phyloP scores from a whole-genome alignment of 2,888 invertebrate genomes.

The Melolontha melolontha region DNA sequence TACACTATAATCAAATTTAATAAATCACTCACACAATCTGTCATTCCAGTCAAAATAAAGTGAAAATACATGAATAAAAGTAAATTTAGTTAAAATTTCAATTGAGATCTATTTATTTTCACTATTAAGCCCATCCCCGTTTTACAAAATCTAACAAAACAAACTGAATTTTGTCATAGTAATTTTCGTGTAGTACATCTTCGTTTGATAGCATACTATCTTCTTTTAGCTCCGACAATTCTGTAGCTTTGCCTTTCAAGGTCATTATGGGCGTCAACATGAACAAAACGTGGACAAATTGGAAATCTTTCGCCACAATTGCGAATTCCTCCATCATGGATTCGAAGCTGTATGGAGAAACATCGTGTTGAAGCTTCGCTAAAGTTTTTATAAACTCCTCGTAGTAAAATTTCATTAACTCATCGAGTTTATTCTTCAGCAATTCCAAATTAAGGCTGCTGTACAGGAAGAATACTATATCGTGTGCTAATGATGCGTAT shows the following conservation, averaged over 20 bases:
- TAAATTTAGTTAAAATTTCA: no score
- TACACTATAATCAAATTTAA: no score
- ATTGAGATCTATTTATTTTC: no score
- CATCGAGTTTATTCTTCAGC: slow-evolving; percentile 62
- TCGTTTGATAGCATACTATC: slow-evolving; percentile 21
- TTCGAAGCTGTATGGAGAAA: slow-evolving; percentile 60
- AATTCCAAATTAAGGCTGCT: slow-evolving; percentile 65
- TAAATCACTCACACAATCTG: no score
- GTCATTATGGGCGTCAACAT: slow-evolving; percentile 64
- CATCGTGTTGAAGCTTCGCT: slow-evolving; percentile 52
- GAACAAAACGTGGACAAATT: slow-evolving; percentile 62
- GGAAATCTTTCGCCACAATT: slow-evolving; percentile 55
- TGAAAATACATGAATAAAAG: no score
- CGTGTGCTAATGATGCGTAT: slow-evolving; percentile 66
- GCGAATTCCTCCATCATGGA: slow-evolving; percentile 62
- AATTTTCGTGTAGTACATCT: slow-evolving; percentile 29
- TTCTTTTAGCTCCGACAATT: slow-evolving; percentile 57
- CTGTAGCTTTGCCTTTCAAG: slow-evolving; percentile 58
- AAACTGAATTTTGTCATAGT: slow-evolving; percentile 30
- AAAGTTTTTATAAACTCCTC: slow-evolving; percentile 54
- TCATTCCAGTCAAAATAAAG: no score
- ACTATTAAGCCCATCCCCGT: slow-evolving; percentile 30
- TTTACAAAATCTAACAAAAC: slow-evolving; percentile 31
- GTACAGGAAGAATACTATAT: slow-evolving; percentile 68
- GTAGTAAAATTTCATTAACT: slow-evolving; percentile 67